These are phyloP conservation scores for Rhadina sibilatrix DNA, from an alignment of 2,113 vertebrate genomes.

Conservation along the genomic window DNA sequence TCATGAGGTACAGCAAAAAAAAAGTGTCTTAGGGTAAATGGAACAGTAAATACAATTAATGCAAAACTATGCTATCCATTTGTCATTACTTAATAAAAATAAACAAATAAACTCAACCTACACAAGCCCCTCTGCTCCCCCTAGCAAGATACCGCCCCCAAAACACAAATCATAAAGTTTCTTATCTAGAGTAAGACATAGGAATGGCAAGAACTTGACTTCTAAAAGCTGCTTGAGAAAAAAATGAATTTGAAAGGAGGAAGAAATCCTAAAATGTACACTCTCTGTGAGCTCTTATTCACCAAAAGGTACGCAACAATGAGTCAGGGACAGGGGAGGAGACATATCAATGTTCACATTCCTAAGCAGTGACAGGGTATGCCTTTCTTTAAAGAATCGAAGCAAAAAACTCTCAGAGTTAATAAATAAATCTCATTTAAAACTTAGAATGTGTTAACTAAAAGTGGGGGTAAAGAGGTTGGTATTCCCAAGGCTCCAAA, in stretches of 20 bases:
- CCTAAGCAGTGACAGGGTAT: neutral
- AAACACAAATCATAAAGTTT: neutral
- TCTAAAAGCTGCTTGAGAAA: neutral
- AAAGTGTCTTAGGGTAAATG: neutral
- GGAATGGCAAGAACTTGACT: neutral
- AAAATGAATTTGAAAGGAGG: neutral
- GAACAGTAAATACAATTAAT: neutral
- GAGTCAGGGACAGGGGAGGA: neutral
- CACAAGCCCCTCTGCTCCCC: rapidly evolving
- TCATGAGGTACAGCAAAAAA: neutral
- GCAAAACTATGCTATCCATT: neutral
- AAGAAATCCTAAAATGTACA: neutral
- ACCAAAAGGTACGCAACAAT: neutral
- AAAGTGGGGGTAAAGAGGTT: neutral
- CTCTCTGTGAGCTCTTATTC: neutral
- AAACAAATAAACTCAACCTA: neutral
- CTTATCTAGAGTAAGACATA: neutral
- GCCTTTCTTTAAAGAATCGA: neutral
- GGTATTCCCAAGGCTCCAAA: neutral
- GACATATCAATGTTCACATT: neutral
- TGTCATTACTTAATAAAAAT: neutral
- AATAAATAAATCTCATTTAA: neutral
- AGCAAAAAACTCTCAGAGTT: neutral
- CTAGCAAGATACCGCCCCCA: rapidly evolving
- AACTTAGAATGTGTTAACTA: neutral